A percentile compares a stretch with the other conserved stretches of the same genome.
Evolutionary conservation across 1,140 invertebrate genomes (phyloP).

Genomic region (Ooceraea biroi): DNA sequence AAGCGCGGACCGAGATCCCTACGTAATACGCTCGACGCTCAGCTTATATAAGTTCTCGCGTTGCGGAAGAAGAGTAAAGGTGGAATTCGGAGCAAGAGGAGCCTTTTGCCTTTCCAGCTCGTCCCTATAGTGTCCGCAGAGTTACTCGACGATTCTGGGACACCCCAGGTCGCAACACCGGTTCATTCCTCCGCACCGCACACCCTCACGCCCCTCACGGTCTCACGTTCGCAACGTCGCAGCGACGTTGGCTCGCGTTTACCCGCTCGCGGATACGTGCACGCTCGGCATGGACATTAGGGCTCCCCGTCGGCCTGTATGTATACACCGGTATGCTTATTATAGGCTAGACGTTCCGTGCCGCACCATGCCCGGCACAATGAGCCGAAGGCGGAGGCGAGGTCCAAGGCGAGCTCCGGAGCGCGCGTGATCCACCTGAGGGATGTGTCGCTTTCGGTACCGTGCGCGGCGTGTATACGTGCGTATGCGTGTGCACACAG

Average conservation of each 20-base stretch:
- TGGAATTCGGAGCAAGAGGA: not conserved
- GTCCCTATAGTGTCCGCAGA: not conserved
- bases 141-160: constrained; percentile 23
- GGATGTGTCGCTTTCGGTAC: constrained; percentile 11
- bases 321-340: constrained; percentile 71
- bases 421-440: constrained; percentile 53
- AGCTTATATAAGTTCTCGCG: not conserved
- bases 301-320: constrained; percentile 39
- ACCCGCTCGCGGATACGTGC: constrained; percentile 53
- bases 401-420: constrained; percentile 42
- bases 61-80: too few species aligned
- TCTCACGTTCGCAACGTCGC: too few species aligned
- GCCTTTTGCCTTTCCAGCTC: not conserved
- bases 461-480: not conserved
- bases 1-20: not conserved
- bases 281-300: constrained; percentile 54
- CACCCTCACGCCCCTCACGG: constrained; percentile 73
- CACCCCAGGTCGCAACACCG: not conserved
- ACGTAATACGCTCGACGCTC: not conserved
- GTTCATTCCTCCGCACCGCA: constrained; percentile 58
- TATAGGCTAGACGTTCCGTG: constrained; percentile 71
- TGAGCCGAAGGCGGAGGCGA: constrained; percentile 45
- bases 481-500: not conserved
- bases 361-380: constrained; percentile 51
- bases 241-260: too few species aligned